Evolutionary conservation across 2,888 invertebrate genomes (phyloP).

Genomic region (Drymonia ruficornis): DNA sequence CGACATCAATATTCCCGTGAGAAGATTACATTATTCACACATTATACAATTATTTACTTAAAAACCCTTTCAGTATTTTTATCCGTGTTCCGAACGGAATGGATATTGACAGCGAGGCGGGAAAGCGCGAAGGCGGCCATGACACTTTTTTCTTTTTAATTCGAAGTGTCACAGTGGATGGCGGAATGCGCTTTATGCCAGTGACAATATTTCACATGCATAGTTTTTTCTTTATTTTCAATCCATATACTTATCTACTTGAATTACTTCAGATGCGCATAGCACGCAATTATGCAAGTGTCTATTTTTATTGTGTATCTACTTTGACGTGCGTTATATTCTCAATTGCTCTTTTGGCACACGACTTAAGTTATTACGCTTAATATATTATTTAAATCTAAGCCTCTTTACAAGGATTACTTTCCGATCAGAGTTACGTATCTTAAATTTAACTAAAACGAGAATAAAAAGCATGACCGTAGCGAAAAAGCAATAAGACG

Average conservation of each 20-base stretch:
- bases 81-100: constrained; percentile 50
- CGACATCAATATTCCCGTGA: constrained; percentile 32
- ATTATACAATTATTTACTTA: constrained; percentile 52
- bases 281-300: constrained; percentile 35
- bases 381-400: constrained; percentile 37
- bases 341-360: constrained; percentile 31
- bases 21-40: constrained; percentile 48
- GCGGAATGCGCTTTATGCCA: constrained; percentile 54
- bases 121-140: constrained; percentile 61
- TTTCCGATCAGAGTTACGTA: constrained; percentile 49
- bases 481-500: constrained; percentile 80
- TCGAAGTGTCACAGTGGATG: constrained; percentile 51
- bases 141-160: constrained; percentile 64
- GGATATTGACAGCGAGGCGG: constrained; percentile 66
- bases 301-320: constrained; percentile 37
- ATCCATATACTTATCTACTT: constrained; percentile 13
- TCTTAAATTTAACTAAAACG: constrained; percentile 51
- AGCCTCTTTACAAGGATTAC: constrained; percentile 56
- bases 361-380: constrained; percentile 31
- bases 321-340: constrained; percentile 27
- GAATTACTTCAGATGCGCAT: constrained; percentile 34
- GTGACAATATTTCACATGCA: constrained; percentile 36
- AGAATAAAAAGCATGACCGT: constrained; percentile 57
- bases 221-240: constrained; percentile 11
- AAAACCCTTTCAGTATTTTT: constrained; percentile 47